A percentile compares a stretch with the other conserved stretches of the same genome.
Evolutionary conservation across 2,888 invertebrate genomes (phyloP).

Genomic region (Drosophila emarginata): DNA sequence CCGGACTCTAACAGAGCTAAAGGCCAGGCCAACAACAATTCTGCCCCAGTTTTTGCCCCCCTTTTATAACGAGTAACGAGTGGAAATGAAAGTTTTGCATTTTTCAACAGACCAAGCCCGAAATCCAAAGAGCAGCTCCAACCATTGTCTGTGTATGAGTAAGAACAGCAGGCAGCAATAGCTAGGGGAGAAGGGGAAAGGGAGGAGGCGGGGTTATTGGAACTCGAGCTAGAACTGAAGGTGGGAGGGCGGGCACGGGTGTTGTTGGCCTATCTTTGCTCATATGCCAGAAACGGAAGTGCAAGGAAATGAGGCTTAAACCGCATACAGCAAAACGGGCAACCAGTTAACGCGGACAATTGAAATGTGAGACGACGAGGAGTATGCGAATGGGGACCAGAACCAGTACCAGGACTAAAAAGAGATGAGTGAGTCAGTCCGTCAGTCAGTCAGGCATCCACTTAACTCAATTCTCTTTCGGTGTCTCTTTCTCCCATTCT

Average conservation of each 20-base stretch:
- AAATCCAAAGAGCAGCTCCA: constrained; percentile 49
- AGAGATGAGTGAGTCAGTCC: constrained; percentile 14
- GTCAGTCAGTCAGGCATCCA: constrained; percentile 12
- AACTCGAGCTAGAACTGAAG: constrained; percentile 1
- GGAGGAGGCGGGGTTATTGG: background rate
- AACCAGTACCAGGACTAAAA: constrained; percentile 12
- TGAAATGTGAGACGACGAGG: constrained; percentile 62
- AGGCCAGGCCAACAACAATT: constrained; percentile 46
- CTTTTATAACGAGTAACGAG: constrained; percentile 55
- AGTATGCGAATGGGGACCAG: constrained; percentile 17
- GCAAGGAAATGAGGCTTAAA: constrained; percentile 73
- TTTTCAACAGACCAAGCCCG: constrained; percentile 59
- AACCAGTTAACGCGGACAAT: constrained; percentile 50
- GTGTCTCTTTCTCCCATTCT: background rate
- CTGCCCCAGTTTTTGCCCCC: background rate
- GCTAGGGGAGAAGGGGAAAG: no score
- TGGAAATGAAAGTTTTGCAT: constrained; percentile 73
- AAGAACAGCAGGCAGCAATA: background rate
- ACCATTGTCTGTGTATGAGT: constrained; percentile 53
- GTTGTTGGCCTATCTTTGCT: constrained; percentile 43
- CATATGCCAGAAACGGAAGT: constrained; percentile 64
- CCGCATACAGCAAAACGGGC: constrained; percentile 55
- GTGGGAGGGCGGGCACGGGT: background rate
- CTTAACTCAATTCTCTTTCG: background rate
- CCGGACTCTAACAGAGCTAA: constrained; percentile 61